phyloP scores from a whole-genome alignment of 2,113 vertebrate genomes.

The Archilochus colubris region DNA sequence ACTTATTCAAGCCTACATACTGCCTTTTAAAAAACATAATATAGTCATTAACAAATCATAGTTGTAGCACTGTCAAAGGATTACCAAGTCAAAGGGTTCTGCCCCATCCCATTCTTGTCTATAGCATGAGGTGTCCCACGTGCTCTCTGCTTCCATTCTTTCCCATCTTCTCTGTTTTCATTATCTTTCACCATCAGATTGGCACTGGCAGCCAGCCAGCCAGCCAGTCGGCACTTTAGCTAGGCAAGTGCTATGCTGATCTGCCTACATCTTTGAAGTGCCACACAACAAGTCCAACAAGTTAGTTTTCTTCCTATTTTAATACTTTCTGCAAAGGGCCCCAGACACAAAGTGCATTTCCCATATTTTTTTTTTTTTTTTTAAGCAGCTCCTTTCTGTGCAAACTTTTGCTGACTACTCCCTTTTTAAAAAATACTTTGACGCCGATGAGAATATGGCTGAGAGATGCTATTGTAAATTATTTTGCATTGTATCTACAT shows the following conservation, averaged over 20 bases:
- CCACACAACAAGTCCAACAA: slow-evolving; percentile 50
- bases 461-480: neutral
- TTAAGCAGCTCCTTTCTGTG: neutral
- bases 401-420: neutral
- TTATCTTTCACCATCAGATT: slow-evolving; percentile 7
- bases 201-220: neutral
- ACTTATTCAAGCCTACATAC: neutral
- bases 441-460: neutral
- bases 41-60: neutral
- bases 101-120: neutral
- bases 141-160: neutral
- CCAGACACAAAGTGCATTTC: neutral
- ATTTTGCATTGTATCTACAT: neutral
- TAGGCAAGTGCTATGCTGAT: slow-evolving; percentile 27
- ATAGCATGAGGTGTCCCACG: neutral
- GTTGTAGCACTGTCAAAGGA: neutral
- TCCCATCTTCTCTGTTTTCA: slow-evolving; percentile 8
- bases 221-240: neutral
- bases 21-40: neutral
- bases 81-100: neutral
- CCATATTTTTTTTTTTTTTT: neutral
- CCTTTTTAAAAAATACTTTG: slow-evolving; percentile 2
- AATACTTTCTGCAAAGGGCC: neutral
- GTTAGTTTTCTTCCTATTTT: slow-evolving; percentile 32
- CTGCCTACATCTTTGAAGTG: slow-evolving; percentile 48